These are phyloP conservation scores for Meloidogyne chitwoodi DNA, from an alignment of 1,140 invertebrate species.

Conservation along the genomic window DNA sequence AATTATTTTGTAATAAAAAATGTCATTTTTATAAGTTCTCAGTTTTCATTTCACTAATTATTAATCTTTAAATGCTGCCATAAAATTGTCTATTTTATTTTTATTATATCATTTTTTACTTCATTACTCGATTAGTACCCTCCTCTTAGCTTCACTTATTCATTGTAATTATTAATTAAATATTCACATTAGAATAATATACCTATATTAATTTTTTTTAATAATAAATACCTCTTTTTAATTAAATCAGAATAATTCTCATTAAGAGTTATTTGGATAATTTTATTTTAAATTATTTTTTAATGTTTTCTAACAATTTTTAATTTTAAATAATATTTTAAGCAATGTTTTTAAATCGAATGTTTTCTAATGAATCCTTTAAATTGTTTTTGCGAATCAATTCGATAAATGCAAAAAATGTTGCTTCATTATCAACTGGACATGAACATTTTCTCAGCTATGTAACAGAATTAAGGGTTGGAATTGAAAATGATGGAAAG, in stretches of 20 bases:
- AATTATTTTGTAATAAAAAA: no score
- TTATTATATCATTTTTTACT: not conserved
- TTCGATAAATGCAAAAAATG: not conserved
- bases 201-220: no score
- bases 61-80: not conserved
- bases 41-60: not conserved
- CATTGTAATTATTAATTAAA: no score
- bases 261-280: no score
- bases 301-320: not conserved
- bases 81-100: not conserved
- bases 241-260: no score
- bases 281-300: not conserved
- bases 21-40: not conserved
- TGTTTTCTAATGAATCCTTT: not conserved
- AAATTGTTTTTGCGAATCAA: not conserved
- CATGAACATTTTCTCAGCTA: slow-evolving; percentile 1
- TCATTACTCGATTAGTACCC: not conserved
- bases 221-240: not conserved
- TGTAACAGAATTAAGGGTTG: slow-evolving; percentile 3
- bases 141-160: no score
- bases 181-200: no score
- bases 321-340: not conserved
- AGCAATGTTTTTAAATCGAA: not conserved
- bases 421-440: not conserved
- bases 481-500: not conserved